Base-by-base conservation (phyloP, 1,140 invertebrate species). In the Panagrolaimus sp. region DNA sequence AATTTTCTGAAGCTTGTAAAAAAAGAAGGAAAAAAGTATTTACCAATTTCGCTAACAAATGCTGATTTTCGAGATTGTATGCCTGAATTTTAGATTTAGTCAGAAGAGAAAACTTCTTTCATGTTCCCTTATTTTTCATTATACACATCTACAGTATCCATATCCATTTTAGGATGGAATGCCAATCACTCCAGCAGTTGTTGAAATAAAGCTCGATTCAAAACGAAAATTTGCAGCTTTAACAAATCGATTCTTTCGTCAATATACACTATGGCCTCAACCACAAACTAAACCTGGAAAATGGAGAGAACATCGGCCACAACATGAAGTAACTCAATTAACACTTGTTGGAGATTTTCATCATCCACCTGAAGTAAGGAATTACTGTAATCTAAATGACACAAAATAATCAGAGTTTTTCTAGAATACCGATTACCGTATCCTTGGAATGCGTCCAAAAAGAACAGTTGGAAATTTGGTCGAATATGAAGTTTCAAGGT, bases 401-500 rank as follows among this genome's bases (percentile, higher is more conserved):
- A n/a, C n/a, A n/a, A n/a, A n/a, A n/a, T n/a, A n/a, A n/a, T n/a
- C n/a, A n/a, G n/a, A n/a, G n/a, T n/a, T n/a, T n/a, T n/a, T n/a
- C n/a, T n/a, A n/a, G 16, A 31, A 45, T 27, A 31, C 27, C 7
- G 14, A 16, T 45, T 67, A 46, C 11, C 66, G 66, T 9, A 46
- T 67, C n/a, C 46, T 67, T 5, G 66, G 66, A 43, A 67, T 67
- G 63, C 16, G 51, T 2, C 25, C 47, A 2, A n/a, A 44, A 13
- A 57, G 66, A 1, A 20, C 20, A 16, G 66, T 64, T 9, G 51
- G 51, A 23, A 8, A 51, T 42, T 38, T 14, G 9, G 25, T 67
- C 16, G 66, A 67, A 45, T 67, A 67, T 31, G 66, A 67, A 31
- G 66, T 67, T 31, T n/a, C 46, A 13, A 16, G 57, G 8, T 9